Conservation (phyloP, 2,888 invertebrate genomes). For the Dexiosoma caninum region DNA sequence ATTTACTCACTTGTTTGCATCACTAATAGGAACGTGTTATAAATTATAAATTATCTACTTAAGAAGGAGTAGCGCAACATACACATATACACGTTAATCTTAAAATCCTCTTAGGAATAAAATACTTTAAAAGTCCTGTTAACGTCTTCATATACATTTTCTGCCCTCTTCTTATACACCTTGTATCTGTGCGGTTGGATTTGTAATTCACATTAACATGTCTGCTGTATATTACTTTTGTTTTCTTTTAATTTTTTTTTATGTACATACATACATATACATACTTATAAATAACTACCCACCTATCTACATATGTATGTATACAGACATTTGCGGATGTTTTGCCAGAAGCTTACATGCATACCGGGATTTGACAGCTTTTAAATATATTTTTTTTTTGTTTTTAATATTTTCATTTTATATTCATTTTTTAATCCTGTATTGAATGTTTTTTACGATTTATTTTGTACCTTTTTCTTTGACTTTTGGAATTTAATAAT, state of each 20-base stretch:
- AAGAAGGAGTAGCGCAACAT: not conserved
- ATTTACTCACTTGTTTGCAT: not conserved
- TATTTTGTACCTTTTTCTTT: not conserved
- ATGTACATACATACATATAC: not conserved
- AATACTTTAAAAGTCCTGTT: conserved; percentile 41
- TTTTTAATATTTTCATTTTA: conserved; percentile 5
- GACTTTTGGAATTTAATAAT: conserved; percentile 3
- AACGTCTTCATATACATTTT: not conserved
- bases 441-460: conserved; percentile 25
- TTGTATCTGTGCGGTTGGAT: conserved; percentile 29
- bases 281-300: no score
- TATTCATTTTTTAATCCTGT: not conserved
- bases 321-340: not conserved
- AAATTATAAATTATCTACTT: conserved; percentile 17
- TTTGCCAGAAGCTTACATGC: conserved; percentile 40
- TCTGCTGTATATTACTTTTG: conserved; percentile 39
- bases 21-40: conserved; percentile 2
- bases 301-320: not conserved
- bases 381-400: conserved; percentile 68
- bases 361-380: conserved; percentile 75
- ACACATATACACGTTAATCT: not conserved
- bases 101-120: conserved; percentile 33
- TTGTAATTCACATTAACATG: conserved; percentile 58
- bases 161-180: not conserved
- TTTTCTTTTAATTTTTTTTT: not conserved